Conservation (phyloP, 2,888 invertebrate species). For the Copidosoma aretas region DNA sequence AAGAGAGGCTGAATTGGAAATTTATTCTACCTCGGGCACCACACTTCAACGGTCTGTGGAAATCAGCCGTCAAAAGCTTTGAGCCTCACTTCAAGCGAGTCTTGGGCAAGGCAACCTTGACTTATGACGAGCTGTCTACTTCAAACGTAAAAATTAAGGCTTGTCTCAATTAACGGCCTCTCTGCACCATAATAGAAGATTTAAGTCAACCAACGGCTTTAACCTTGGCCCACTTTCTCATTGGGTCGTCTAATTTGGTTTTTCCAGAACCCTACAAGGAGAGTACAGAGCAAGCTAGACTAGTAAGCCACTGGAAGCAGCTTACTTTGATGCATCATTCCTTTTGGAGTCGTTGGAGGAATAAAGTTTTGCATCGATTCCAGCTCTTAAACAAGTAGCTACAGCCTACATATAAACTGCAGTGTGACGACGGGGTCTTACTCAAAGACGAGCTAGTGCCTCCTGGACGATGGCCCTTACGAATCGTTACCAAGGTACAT, state of each 20-base stretch:
- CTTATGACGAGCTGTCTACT: conserved; percentile 1
- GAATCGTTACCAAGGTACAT: conserved; percentile 23
- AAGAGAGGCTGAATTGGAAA: neutral
- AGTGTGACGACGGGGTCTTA: conserved; percentile 18
- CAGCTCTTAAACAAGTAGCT: conserved; percentile 46
- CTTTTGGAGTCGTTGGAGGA: conserved; percentile 43
- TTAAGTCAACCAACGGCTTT: neutral
- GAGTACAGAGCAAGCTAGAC: neutral
- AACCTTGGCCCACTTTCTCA: conserved; percentile 8
- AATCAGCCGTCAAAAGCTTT: neutral
- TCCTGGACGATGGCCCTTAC: conserved; percentile 23
- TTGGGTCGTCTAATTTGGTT: neutral
- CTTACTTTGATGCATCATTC: conserved; percentile 41
- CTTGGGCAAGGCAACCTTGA: neutral
- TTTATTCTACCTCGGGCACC: conserved; percentile 12
- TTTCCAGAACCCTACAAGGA: neutral
- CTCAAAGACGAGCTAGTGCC: conserved; percentile 26
- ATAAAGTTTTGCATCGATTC: conserved; percentile 42
- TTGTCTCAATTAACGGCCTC: conserved; percentile 11
- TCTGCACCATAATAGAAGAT: neutral
- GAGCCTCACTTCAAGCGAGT: conserved; percentile 8
- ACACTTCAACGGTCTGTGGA: neutral
- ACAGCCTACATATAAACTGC: conserved; percentile 5
- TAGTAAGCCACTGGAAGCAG: conserved; percentile 42
- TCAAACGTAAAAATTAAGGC: conserved; percentile 1